phyloP scores from a whole-genome alignment of 2,797 vertebrate genomes.

The Danio choprae region DNA sequence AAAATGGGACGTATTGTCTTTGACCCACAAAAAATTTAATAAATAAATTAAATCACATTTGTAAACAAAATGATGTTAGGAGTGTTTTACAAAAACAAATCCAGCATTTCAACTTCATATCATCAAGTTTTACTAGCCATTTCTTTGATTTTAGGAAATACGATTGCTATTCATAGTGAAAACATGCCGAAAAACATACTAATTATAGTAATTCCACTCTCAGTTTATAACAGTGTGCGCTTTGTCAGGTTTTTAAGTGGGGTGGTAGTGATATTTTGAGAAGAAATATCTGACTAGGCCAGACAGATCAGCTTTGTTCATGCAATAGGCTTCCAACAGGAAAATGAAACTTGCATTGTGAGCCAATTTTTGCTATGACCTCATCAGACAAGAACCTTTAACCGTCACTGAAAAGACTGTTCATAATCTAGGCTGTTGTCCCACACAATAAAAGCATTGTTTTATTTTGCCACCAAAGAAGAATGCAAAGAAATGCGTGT shows the following conservation, averaged over 20 bases:
- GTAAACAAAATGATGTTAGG: neutral
- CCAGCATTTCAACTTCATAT: neutral
- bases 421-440: neutral
- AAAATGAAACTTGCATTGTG: constrained; percentile 13
- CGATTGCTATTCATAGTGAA: no score
- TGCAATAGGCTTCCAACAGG: neutral
- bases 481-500: neutral
- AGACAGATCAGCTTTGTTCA: neutral
- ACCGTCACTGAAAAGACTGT: constrained; percentile 17
- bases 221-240: neutral
- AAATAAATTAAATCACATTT: no score
- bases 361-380: constrained; percentile 16
- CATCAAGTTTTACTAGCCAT: neutral
- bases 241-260: neutral
- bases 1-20: no score
- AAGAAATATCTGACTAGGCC: neutral
- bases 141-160: no score
- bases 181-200: neutral
- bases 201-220: neutral
- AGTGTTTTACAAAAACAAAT: neutral
- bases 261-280: neutral
- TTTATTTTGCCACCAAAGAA: neutral
- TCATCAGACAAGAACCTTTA: constrained; percentile 15
- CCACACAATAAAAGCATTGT: constrained; percentile 8
- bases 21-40: no score